These are phyloP conservation scores for Pteruthius melanotis DNA, from an alignment of 2,113 vertebrate genomes.

Conservation along the genomic window DNA sequence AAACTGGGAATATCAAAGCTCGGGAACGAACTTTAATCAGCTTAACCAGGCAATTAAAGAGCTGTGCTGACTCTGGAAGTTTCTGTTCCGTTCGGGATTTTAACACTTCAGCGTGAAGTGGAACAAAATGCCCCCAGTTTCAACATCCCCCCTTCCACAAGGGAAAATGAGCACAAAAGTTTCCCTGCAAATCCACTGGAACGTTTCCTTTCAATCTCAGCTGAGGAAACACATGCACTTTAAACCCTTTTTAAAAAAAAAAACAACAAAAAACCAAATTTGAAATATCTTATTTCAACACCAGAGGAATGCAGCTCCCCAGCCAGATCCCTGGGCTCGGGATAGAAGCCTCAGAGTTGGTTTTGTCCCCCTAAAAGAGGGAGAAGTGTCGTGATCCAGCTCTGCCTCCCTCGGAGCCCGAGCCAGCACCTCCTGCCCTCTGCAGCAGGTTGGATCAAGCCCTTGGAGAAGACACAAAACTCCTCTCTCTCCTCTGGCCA, in stretches of 20 bases:
- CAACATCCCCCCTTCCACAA: not conserved
- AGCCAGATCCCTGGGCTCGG: not conserved
- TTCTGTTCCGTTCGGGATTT: not conserved
- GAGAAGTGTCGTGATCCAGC: not conserved
- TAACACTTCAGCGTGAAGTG: constrained; percentile 14
- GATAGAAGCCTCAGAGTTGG: not conserved
- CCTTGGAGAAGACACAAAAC: not conserved
- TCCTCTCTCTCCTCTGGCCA: not conserved
- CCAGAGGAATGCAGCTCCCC: constrained; percentile 35
- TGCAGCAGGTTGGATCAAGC: not conserved
- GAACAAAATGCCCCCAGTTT: constrained; percentile 46
- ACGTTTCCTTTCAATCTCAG: not conserved
- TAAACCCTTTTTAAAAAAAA: not conserved
- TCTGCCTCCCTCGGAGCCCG: fast-evolving
- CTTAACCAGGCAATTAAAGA: not conserved
- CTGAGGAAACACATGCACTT: constrained; percentile 39
- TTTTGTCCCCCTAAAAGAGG: not conserved
- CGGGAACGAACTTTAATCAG: not conserved
- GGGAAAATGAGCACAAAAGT: not conserved
- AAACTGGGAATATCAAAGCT: not conserved
- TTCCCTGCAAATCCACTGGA: not conserved
- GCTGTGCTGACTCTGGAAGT: not conserved
- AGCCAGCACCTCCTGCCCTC: not conserved
- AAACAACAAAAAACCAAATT: not conserved
- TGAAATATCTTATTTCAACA: constrained; percentile 35